Percentiles rank a stretch among this genome's conserved stretches.
Conservation (phyloP, 2,888 invertebrate species). For the Scrobipalpa atriplicella region DNA sequence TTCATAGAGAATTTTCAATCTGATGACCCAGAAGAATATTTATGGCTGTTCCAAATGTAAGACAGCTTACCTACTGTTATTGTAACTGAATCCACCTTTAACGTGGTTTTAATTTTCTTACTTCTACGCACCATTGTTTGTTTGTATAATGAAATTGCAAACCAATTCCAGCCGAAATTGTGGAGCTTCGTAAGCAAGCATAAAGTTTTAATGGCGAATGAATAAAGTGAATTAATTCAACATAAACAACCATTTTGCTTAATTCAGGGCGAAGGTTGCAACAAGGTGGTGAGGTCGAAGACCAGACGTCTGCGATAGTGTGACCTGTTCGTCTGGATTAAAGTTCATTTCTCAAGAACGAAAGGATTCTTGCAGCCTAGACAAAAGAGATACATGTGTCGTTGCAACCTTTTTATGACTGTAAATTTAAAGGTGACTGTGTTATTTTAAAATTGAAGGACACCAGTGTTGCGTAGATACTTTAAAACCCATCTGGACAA, state of each 20-base stretch:
- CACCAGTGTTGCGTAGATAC: no score
- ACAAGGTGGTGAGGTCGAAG: constrained; percentile 25
- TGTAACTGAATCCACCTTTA: neutral
- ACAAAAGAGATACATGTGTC: neutral
- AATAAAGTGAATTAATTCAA: no score
- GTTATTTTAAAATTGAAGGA: no score
- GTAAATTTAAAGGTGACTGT: neutral
- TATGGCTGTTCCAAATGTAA: no score
- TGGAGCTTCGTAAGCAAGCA: neutral
- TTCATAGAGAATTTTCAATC: no score
- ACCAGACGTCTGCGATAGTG: constrained; percentile 8
- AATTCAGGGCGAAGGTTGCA: constrained; percentile 25
- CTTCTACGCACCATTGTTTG: neutral
- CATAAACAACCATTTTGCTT: neutral
- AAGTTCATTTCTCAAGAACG: neutral
- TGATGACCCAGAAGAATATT: no score
- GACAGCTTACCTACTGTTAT: no score
- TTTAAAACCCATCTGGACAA: no score
- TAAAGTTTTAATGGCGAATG: neutral
- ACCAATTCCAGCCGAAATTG: neutral
- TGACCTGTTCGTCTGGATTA: neutral
- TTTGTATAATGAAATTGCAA: neutral
- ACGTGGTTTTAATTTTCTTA: neutral
- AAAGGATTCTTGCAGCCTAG: neutral
- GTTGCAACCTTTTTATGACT: neutral